A percentile compares a stretch with the other conserved stretches of the same genome.
phyloP scores from a whole-genome alignment of 2,113 vertebrate genomes.

The Macaca mulatta region DNA sequence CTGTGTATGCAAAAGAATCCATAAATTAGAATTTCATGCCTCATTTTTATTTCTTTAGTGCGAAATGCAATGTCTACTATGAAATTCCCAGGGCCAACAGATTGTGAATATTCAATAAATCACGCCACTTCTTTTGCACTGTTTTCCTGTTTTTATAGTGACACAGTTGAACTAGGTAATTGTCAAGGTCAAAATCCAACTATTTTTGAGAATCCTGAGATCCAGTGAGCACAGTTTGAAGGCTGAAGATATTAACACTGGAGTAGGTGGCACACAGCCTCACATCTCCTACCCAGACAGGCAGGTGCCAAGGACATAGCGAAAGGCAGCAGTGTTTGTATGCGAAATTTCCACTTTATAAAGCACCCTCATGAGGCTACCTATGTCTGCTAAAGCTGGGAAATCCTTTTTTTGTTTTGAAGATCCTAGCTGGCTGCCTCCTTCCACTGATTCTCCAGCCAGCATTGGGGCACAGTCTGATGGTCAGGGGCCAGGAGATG shows the following conservation, averaged over 20 bases:
- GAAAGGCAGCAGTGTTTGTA: background rate
- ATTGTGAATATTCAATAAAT: background rate
- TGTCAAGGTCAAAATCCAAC: background rate
- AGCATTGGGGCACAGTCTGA: background rate
- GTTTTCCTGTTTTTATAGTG: background rate
- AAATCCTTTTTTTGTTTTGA: background rate
- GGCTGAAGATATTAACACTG: background rate
- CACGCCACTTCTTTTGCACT: background rate
- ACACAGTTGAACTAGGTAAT: background rate
- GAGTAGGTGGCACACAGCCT: too few species aligned
- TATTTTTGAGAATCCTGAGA: background rate
- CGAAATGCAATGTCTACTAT: background rate
- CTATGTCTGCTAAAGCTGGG: background rate
- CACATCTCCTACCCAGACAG: background rate
- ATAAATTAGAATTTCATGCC: slow-evolving; percentile 9
- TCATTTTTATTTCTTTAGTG: background rate
- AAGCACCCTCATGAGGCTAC: background rate
- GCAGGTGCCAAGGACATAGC: too few species aligned
- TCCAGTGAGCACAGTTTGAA: background rate
- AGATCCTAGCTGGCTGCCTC: background rate
- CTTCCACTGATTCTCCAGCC: too few species aligned
- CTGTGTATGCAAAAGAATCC: background rate
- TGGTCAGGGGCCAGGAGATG: background rate
- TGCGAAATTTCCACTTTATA: background rate
- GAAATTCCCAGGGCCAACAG: background rate